These are phyloP conservation scores for Nemotelus nigrinus DNA, from an alignment of 2,888 invertebrate genomes.

Conservation along the genomic window DNA sequence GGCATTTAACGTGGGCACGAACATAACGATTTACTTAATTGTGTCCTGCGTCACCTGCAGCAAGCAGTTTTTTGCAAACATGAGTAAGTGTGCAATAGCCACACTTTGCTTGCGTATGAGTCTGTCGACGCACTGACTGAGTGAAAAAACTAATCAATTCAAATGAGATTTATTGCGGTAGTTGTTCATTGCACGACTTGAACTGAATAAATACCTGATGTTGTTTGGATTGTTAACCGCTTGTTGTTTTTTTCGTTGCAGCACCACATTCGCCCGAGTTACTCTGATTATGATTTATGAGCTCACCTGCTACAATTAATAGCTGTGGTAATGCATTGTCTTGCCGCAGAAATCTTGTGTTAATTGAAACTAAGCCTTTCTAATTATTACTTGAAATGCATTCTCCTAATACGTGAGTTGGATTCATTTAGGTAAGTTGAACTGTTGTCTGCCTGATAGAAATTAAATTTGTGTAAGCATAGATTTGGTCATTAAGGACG, in stretches of 20 bases:
- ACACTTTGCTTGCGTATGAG: background rate
- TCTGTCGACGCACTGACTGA: background rate
- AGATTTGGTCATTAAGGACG: too few species aligned
- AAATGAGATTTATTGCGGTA: constrained; percentile 41
- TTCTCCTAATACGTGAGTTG: background rate
- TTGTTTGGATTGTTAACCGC: constrained; percentile 25
- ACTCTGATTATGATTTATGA: constrained; percentile 34
- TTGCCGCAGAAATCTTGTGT: background rate
- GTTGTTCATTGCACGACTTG: constrained; percentile 34
- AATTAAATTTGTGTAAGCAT: too few species aligned
- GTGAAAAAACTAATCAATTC: constrained; percentile 32
- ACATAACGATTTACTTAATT: background rate
- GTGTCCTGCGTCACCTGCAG: constrained; percentile 20
- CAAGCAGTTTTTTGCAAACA: constrained; percentile 9
- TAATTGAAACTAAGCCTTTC: constrained; percentile 2
- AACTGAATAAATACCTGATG: constrained; percentile 15
- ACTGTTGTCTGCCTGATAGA: too few species aligned
- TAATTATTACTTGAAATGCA: constrained; percentile 5
- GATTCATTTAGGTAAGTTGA: too few species aligned
- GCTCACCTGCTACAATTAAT: constrained; percentile 23
- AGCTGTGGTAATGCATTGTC: background rate
- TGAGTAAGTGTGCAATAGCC: background rate
- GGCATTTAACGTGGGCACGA: background rate
- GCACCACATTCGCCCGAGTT: constrained; percentile 13
- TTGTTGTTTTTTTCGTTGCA: background rate